Conservation (phyloP, 2,888 invertebrate genomes). For the Halictus quadricinctus region DNA sequence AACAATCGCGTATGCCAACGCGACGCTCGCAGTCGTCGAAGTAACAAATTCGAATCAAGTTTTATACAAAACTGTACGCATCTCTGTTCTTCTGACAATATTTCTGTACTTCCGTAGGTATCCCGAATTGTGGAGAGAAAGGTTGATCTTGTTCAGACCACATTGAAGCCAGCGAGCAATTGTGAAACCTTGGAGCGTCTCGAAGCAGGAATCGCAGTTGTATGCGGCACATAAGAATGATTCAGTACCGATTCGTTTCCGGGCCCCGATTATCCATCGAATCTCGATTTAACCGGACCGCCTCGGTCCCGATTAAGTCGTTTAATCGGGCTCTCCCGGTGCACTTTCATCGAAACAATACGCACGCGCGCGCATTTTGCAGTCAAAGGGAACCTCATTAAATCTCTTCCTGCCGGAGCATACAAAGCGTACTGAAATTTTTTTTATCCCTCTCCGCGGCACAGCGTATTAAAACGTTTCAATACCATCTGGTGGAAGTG, state of each 20-base stretch:
- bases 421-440: constrained; percentile 15
- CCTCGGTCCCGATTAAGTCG: constrained; percentile 26
- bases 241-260: constrained; percentile 7
- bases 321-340: constrained; percentile 17
- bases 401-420: constrained; percentile 24
- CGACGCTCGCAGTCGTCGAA: not conserved
- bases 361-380: constrained; percentile 21
- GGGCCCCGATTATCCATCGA: constrained; percentile 10
- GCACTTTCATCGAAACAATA: constrained; percentile 21
- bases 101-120: not conserved
- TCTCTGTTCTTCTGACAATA: not conserved
- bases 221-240: not conserved
- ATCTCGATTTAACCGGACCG: constrained; percentile 8
- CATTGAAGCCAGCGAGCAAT: not conserved
- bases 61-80: not conserved
- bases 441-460: not conserved
- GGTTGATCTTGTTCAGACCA: not conserved
- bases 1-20: not conserved
- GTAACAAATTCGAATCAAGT: not conserved
- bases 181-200: not conserved
- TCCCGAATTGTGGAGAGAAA: not conserved
- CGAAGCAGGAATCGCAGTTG: not conserved
- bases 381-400: constrained; percentile 35
- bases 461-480: constrained; percentile 26
- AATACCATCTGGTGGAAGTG: constrained; percentile 7